Evolutionary conservation across 2,113 vertebrate species (phyloP), one percentile per base, ranked within the genome.

Genomic region (Eurystomus gularis): DNA sequence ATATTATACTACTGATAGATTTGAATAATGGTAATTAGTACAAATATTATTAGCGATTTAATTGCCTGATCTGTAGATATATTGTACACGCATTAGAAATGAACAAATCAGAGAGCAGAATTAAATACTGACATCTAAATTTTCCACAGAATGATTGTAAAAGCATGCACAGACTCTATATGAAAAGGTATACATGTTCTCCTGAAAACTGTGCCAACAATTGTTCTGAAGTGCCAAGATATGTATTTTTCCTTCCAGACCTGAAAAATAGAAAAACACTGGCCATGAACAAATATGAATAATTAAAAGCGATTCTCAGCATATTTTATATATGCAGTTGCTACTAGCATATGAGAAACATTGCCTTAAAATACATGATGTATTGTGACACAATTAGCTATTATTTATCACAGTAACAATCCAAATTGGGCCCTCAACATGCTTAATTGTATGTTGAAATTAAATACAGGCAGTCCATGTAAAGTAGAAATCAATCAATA

Each of bases 401-500:
- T 82, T 94, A 72, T 96, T 95, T 96, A 91, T 92, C 73, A 91
- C 26, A 44, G 66, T 17, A 92, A 65, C 83, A 95, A 89, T 88
- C 69, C 73, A 94, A 95, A 95, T 24, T 79, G 44, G 82, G 49
- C 76, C 65, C 37, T 87, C 52, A 64, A 65, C 71, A 76, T 79
- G 73, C 58, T 95, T 90, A 82, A 82, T 82, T 94, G 81, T 94
- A 69, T 88, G 94, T 95, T 92, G 93, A 95, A 94, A 96, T 95
- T 79, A 92, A 93, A 94, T 79, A 44, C 54, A 89, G 65, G 37
- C 69, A 49, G 61, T 39, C 65, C 2, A 31, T 23, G 73, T 94
- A 89, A 95, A 94, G 62, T 25, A 92, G 69, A 93, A 94, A 95
- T 94, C 81, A 94, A 92, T 96, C 94, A 95, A 96, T 97, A 95